A percentile compares a stretch with the other conserved stretches of the same genome.
These are phyloP conservation scores for Leptestheria dahalacensis DNA, from an alignment of 1,140 invertebrate species.

Conservation along the genomic window DNA sequence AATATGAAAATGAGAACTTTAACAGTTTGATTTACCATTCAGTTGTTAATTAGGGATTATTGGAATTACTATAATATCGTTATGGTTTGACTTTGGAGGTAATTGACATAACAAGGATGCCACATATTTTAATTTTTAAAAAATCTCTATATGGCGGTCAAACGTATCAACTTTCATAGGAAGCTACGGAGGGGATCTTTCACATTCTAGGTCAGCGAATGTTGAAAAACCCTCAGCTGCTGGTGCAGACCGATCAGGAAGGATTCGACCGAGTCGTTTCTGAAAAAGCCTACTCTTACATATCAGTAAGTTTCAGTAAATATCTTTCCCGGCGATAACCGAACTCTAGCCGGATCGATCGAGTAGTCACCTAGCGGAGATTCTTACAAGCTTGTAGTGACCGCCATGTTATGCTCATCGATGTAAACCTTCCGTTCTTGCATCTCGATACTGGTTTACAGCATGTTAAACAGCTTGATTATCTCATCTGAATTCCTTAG, in stretches of 20 bases:
- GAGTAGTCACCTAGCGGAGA: too few species aligned
- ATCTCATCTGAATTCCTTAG: constrained; percentile 19
- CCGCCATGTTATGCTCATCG: background rate
- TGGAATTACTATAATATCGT: too few species aligned
- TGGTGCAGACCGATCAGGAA: constrained; percentile 19
- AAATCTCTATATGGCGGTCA: too few species aligned
- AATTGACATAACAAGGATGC: too few species aligned
- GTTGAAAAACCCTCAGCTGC: background rate
- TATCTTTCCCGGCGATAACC: too few species aligned
- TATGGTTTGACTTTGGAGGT: too few species aligned
- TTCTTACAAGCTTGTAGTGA: too few species aligned
- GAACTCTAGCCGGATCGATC: too few species aligned
- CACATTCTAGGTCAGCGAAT: constrained; percentile 13
- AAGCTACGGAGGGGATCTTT: constrained; percentile 18
- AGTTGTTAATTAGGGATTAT: background rate
- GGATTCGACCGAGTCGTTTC: constrained; percentile 21
- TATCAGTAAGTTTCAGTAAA: constrained; percentile 8
- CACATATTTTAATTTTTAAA: background rate
- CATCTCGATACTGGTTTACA: too few species aligned
- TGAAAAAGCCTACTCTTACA: constrained; percentile 21
- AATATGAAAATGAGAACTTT: too few species aligned
- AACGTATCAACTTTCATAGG: too few species aligned
- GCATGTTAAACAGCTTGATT: too few species aligned
- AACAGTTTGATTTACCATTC: background rate
- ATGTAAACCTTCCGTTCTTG: background rate